Percentiles rank a stretch among this genome's conserved stretches.
These are phyloP conservation scores for Meloidogyne exigua DNA, from an alignment of 1,140 invertebrate genomes.

Conservation along the genomic window DNA sequence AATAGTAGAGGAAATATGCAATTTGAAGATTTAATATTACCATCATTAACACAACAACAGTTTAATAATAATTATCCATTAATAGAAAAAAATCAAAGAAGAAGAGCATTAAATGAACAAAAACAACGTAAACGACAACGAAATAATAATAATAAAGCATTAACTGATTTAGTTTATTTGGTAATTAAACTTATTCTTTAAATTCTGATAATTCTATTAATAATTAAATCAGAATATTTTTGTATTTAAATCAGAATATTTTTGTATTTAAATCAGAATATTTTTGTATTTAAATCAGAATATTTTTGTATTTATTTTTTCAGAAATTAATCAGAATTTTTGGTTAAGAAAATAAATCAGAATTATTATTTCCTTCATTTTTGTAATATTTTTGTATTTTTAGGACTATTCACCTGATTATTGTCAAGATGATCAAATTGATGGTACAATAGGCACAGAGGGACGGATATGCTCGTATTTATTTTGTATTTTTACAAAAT, in stretches of 20 bases:
- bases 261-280: no score
- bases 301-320: no score
- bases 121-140: constrained; percentile 28
- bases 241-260: no score
- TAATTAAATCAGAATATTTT: no score
- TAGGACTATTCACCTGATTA: constrained; percentile 83
- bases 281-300: no score
- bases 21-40: constrained; percentile 37
- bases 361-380: no score
- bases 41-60: background rate
- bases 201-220: background rate
- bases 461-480: constrained; percentile 69
- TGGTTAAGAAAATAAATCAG: no score
- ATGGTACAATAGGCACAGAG: constrained; percentile 69
- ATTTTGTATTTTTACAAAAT: no score
- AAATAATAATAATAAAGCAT: constrained; percentile 25
- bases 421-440: constrained; percentile 70
- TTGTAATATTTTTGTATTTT: no score
- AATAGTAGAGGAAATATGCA: constrained; percentile 54
- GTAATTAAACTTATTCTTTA: background rate
- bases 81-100: background rate
- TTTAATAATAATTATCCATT: background rate
- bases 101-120: constrained; percentile 2
- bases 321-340: no score
- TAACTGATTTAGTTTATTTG: constrained; percentile 76